phyloP scores from a whole-genome alignment of 2,113 vertebrate species.

The Suncus etruscus region DNA sequence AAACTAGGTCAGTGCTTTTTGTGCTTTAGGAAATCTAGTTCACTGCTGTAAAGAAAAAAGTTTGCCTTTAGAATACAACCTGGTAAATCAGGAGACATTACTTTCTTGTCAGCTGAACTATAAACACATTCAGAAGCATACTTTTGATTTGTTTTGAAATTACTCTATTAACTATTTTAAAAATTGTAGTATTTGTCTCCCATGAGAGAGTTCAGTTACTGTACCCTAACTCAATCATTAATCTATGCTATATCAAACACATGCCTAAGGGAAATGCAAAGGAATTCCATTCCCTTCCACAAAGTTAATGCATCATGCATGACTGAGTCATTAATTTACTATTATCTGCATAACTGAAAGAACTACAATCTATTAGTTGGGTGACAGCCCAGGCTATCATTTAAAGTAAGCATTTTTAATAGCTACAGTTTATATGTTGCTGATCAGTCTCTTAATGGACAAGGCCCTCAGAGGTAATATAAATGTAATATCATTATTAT shows the following conservation, averaged over 20 bases:
- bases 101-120: conserved; percentile 26
- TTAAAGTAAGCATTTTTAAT: not conserved
- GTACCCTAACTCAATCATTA: not conserved
- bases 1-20: conserved; percentile 20
- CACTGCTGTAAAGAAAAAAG: conserved; percentile 17
- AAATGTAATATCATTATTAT: not conserved
- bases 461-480: not conserved
- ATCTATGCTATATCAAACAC: conserved; percentile 6
- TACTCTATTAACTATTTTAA: not conserved
- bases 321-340: not conserved
- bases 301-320: not conserved
- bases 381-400: not conserved
- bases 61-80: not conserved
- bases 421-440: not conserved
- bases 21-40: conserved; percentile 60
- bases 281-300: not conserved
- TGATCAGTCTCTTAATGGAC: not conserved
- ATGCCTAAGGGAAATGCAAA: not conserved
- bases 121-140: conserved; percentile 13
- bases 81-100: not conserved
- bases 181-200: conserved; percentile 30
- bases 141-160: conserved; percentile 30
- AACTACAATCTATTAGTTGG: not conserved
- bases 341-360: conserved; percentile 1
- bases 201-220: not conserved